Evolutionary conservation across 2,888 invertebrate genomes (phyloP).

Genomic region (Coenonympha arcania): DNA sequence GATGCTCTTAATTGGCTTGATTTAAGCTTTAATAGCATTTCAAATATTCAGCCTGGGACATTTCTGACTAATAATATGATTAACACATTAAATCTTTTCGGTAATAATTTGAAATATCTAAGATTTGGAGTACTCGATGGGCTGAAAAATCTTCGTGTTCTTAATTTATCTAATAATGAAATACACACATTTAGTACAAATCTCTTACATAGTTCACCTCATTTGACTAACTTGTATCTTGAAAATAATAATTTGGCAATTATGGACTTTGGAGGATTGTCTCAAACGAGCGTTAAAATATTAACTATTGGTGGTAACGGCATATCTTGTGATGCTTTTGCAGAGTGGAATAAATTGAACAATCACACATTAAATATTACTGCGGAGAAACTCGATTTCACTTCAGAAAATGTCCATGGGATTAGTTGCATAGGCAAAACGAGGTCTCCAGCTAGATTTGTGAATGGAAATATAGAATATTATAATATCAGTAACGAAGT

Average conservation of each 20-base stretch:
- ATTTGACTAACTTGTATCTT: slow-evolving; percentile 13
- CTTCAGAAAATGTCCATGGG: slow-evolving; percentile 25
- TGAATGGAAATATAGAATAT: background rate
- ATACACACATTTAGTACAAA: slow-evolving; percentile 16
- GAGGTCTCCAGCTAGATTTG: background rate
- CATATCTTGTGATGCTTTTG: slow-evolving; percentile 19
- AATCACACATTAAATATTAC: slow-evolving; percentile 12
- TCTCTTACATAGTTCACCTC: slow-evolving; percentile 17
- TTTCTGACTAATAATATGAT: slow-evolving; percentile 18
- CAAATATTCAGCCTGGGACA: slow-evolving; percentile 23
- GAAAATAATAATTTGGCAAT: slow-evolving; percentile 22
- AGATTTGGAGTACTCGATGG: slow-evolving; percentile 21
- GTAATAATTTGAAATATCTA: slow-evolving; percentile 13
- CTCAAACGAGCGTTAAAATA: slow-evolving; percentile 5
- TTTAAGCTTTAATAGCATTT: slow-evolving; percentile 22
- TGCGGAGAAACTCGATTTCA: slow-evolving; percentile 16
- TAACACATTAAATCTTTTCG: slow-evolving; percentile 17
- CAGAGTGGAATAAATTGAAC: slow-evolving; percentile 6
- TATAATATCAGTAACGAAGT: slow-evolving; percentile 8
- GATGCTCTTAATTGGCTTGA: slow-evolving; percentile 16
- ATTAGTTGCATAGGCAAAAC: slow-evolving; percentile 20
- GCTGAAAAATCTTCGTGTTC: slow-evolving; percentile 12
- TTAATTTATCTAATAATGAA: slow-evolving; percentile 25
- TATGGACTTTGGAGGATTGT: slow-evolving; percentile 10
- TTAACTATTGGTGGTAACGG: slow-evolving; percentile 24